A percentile compares a stretch with the other conserved stretches of the same genome.
These are phyloP conservation scores for Campoplex capitator DNA, from an alignment of 2,888 invertebrate genomes.

Conservation along the genomic window DNA sequence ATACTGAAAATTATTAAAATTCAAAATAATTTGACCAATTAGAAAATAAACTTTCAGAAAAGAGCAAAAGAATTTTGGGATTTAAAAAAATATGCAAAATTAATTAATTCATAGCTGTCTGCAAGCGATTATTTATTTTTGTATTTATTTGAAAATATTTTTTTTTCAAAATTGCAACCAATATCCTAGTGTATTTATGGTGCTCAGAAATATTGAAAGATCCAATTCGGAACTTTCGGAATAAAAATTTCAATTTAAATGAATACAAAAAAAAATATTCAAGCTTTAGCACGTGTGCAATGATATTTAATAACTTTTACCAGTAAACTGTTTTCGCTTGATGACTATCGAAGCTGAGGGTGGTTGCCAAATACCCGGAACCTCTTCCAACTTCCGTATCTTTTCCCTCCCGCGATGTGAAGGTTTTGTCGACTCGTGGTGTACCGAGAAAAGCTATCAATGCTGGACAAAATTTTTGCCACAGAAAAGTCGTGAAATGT, in stretches of 20 bases:
- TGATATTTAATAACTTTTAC: conserved; percentile 83
- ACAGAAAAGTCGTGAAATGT: conserved; percentile 94
- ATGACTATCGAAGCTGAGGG: conserved; percentile 92
- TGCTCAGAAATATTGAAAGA: too few relatives aligned
- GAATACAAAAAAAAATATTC: neutral
- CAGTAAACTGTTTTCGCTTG: conserved; percentile 96
- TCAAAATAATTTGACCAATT: neutral
- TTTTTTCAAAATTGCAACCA: too few relatives aligned
- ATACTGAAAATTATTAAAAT: conserved; percentile 87
- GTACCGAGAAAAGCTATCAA: conserved; percentile 95
- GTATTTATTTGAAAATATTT: too few relatives aligned
- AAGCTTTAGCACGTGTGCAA: conserved; percentile 1
- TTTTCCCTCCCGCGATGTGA: conserved; percentile 88
- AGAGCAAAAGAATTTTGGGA: neutral
- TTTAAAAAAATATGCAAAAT: neutral
- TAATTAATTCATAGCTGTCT: too few relatives aligned
- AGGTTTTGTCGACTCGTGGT: conserved; percentile 93
- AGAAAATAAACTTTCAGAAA: neutral
- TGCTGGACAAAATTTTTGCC: conserved; percentile 97
- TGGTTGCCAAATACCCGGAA: conserved; percentile 89
- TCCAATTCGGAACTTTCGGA: too few relatives aligned
- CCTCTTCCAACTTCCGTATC: conserved; percentile 87
- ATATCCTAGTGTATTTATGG: too few relatives aligned
- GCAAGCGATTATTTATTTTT: too few relatives aligned
- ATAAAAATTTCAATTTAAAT: neutral